Conservation (phyloP, 2,797 vertebrate species). For the Gephyroberyx darwinii region DNA sequence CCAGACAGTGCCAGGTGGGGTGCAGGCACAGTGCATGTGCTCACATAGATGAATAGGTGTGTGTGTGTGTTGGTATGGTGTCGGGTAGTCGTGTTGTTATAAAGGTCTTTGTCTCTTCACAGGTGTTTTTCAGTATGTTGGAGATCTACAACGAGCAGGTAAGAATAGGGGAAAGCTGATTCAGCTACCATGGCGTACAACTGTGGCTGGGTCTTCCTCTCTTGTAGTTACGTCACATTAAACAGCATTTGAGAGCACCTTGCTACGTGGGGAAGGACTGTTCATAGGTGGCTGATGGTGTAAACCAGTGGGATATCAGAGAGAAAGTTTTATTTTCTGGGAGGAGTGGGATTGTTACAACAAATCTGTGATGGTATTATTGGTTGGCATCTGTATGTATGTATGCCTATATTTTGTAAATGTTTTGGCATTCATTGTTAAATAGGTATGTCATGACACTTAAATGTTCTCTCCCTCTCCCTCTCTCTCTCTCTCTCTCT, state of each 20-base stretch:
- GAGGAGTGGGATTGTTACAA: too few relatives aligned
- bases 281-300: too few relatives aligned
- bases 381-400: too few relatives aligned
- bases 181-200: background rate
- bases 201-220: background rate
- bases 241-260: too few relatives aligned
- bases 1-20: slow-evolving; percentile 83
- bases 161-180: slow-evolving; percentile 27
- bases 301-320: too few relatives aligned
- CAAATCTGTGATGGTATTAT: too few relatives aligned
- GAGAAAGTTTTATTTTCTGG: too few relatives aligned
- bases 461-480: background rate
- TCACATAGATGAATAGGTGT: background rate
- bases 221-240: too few relatives aligned
- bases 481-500: background rate
- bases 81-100: background rate
- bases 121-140: slow-evolving; percentile 92
- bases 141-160: slow-evolving; percentile 94
- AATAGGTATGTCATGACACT: background rate
- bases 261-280: too few relatives aligned
- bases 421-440: background rate
- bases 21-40: background rate
- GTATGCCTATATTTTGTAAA: too few relatives aligned
- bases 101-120: slow-evolving; percentile 35
- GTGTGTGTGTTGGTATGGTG: background rate